Base-by-base conservation (phyloP, 2,888 invertebrate species). In the Phlogophora meticulosa region DNA sequence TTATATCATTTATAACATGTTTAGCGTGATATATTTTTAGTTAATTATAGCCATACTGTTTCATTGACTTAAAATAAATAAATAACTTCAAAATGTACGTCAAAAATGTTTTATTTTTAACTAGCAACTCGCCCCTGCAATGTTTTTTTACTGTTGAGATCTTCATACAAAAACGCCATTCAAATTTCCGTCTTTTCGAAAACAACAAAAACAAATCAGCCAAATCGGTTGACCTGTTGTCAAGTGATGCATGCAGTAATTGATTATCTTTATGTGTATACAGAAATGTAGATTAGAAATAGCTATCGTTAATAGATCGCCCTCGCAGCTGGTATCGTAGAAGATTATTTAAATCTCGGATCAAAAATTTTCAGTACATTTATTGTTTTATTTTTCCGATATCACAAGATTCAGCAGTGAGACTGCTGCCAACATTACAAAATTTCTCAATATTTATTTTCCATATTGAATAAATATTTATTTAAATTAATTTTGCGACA, bases 291-390 rank as follows among this genome's bases (percentile, higher is more conserved):
- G n/a, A n/a, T n/a, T n/a, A n/a, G n/a, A n/a, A n/a, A n/a, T n/a
- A n/a, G n/a, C n/a, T n/a, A n/a, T n/a, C n/a, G n/a, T n/a, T n/a
- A n/a, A n/a, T n/a, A n/a, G n/a, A n/a, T n/a, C n/a, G n/a, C n/a
- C n/a, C n/a, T n/a, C n/a, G n/a, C n/a, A 20, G 24, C 22, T 38
- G 36, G 10, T 13, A 15, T 40, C 20, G 13, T n/a, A 40, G 24
- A 59, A 34, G 0, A n/a, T 24, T 7, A 59, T 36, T 53, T n/a
- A 13, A 28, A 53, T 38, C 7, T 15, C 15, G 3, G 17, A 68
- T 20, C 11, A 70, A 58, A 70, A 22, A 38, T 32, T 40, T 48
- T 70, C 38, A 5, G 38, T n/a, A 57, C 38, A 68, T 2, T 22
- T n/a, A 20, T 28, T 11, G 13, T 32, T 13, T 43, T 7, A n/a